Percentiles rank a stretch among this genome's conserved stretches.
phyloP scores from a whole-genome alignment of 2,888 invertebrate genomes.

The Mythimna impura region DNA sequence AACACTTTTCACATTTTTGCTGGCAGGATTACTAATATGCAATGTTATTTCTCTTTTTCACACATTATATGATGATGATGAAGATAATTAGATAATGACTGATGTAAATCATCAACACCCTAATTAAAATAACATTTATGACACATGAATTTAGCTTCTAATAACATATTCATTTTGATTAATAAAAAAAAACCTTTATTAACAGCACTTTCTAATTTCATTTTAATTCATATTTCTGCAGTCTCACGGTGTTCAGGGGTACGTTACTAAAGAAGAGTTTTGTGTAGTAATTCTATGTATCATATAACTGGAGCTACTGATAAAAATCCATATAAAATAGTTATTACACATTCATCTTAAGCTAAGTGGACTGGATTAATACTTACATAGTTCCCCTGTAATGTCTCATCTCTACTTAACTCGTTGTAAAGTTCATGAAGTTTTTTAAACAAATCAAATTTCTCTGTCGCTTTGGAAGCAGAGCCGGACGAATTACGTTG shows the following conservation, averaged over 20 bases:
- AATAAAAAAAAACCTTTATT: background rate
- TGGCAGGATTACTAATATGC: background rate
- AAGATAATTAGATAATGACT: conserved; percentile 5
- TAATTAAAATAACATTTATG: conserved; percentile 15
- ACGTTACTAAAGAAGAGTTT: background rate
- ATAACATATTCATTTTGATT: background rate
- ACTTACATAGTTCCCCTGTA: conserved; percentile 87
- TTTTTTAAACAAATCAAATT: conserved; percentile 89
- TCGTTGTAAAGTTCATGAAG: conserved; percentile 88
- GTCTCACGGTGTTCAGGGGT: background rate
- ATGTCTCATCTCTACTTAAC: conserved; percentile 85
- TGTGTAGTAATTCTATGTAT: background rate
- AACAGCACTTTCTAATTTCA: conserved; percentile 12
- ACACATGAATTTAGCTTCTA: background rate
- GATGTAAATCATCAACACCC: background rate
- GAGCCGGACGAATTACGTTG: conserved; percentile 84
- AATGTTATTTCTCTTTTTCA: background rate
- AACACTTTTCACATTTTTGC: background rate
- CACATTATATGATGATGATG: background rate
- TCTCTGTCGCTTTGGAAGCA: conserved; percentile 80
- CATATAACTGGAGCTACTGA: background rate
- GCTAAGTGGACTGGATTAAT: conserved; percentile 31
- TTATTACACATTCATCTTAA: conserved; percentile 10
- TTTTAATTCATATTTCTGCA: background rate
- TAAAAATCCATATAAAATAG: conserved; percentile 12